Conservation (phyloP, 2,113 vertebrate genomes). For the Burhinus oedicnemus region DNA sequence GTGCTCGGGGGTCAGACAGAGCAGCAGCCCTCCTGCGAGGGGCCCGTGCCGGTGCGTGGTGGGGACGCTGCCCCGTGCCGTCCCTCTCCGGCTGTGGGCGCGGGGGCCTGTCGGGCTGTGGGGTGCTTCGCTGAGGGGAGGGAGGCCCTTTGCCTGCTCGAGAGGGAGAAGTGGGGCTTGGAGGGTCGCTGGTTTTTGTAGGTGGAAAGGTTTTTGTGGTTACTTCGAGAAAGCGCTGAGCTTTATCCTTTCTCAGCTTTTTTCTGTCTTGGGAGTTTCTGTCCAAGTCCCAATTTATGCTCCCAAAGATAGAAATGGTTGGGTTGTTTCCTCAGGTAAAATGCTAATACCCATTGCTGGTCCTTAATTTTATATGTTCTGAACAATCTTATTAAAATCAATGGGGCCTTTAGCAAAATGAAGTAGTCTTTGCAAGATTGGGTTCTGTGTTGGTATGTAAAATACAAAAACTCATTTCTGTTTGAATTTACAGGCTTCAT, state of each 20-base stretch:
- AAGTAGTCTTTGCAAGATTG: not conserved
- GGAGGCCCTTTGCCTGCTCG: no score
- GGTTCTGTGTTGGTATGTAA: not conserved
- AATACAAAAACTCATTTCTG: not conserved
- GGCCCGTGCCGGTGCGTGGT: not conserved
- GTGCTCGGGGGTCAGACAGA: not conserved
- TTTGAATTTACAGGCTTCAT: slow-evolving; percentile 45
- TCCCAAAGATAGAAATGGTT: not conserved
- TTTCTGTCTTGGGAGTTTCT: not conserved
- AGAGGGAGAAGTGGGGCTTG: not conserved
- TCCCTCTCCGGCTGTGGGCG: not conserved
- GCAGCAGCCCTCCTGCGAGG: no score
- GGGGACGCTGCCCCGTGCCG: not conserved
- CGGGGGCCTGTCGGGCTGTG: no score
- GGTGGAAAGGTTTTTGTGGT: not conserved
- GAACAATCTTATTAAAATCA: not conserved
- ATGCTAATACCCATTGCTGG: not conserved
- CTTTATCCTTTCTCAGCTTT: not conserved
- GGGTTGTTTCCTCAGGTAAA: not conserved
- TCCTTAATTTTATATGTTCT: not conserved
- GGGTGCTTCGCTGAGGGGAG: not conserved
- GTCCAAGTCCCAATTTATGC: not conserved
- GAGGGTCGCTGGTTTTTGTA: not conserved
- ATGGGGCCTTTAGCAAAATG: not conserved
- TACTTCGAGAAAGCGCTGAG: not conserved